These are phyloP conservation scores for Gambusia yucatana DNA, from an alignment of 2,797 vertebrate species.

Conservation along the genomic window DNA sequence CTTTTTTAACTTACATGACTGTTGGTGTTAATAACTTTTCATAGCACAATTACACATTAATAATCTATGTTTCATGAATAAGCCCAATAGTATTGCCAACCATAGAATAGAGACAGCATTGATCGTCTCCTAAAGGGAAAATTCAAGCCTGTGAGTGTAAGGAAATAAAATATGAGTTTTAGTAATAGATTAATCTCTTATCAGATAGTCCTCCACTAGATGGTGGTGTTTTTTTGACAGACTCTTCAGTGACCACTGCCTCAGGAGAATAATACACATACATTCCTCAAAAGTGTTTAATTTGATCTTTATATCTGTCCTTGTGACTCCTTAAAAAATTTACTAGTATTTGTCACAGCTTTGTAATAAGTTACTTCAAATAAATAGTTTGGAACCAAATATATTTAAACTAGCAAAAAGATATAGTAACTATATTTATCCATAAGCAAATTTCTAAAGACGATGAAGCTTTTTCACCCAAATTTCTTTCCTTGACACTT, in stretches of 20 bases:
- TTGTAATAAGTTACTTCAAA: background rate
- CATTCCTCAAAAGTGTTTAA: background rate
- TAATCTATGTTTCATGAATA: background rate
- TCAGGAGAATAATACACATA: background rate
- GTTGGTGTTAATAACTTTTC: background rate
- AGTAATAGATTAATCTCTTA: background rate
- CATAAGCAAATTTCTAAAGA: constrained; percentile 1
- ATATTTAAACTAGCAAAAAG: background rate
- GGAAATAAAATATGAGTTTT: background rate
- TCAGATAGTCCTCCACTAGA: constrained; percentile 44
- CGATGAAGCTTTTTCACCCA: constrained; percentile 26
- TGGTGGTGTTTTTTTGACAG: constrained; percentile 45
- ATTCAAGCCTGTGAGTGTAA: background rate
- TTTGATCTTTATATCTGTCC: background rate
- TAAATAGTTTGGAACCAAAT: background rate
- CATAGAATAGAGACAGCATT: no score
- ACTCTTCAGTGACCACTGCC: background rate
- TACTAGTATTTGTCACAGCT: background rate
- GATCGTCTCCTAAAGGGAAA: no score
- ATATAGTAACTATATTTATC: background rate
- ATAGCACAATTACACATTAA: background rate
- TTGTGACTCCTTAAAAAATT: background rate
- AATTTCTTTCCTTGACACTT: constrained; percentile 70
- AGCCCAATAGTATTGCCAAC: no score
- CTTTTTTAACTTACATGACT: background rate